A percentile compares a stretch with the other conserved stretches of the same genome.
phyloP scores from a whole-genome alignment of 1,140 invertebrate genomes.

The Drosophila leontia region DNA sequence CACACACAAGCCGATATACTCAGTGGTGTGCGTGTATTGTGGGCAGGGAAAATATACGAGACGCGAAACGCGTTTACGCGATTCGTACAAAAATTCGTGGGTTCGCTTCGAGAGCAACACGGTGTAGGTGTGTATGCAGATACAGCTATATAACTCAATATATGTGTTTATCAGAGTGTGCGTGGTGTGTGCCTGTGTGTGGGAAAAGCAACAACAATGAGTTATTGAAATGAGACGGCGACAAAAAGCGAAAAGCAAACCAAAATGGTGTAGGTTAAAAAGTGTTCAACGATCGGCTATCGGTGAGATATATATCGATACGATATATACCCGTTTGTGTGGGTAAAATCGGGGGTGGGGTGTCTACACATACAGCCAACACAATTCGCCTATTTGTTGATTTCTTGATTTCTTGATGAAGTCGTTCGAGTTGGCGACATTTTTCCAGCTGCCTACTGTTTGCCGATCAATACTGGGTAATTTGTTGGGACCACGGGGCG shows the following conservation, averaged over 20 bases:
- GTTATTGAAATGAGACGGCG: slow-evolving; percentile 77
- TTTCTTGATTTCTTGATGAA: slow-evolving; percentile 72
- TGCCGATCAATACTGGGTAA: slow-evolving; percentile 4
- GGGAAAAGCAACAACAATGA: slow-evolving; percentile 71
- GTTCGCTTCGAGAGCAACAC: slow-evolving; percentile 36
- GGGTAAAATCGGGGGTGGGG: slow-evolving; percentile 4
- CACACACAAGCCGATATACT: slow-evolving; percentile 31
- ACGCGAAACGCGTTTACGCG: slow-evolving; percentile 84
- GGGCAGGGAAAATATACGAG: slow-evolving; percentile 85
- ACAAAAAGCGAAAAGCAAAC: slow-evolving; percentile 58
- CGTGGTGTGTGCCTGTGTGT: slow-evolving; percentile 34
- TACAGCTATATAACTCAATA: slow-evolving; percentile 17
- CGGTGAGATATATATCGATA: slow-evolving; percentile 10
- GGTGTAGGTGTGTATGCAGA: slow-evolving; percentile 72
- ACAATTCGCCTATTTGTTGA: slow-evolving; percentile 57
- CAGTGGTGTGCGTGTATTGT: slow-evolving; percentile 76
- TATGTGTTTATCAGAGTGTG: slow-evolving; percentile 17
- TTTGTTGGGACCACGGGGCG: slow-evolving; percentile 19
- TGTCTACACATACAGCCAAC: slow-evolving; percentile 33
- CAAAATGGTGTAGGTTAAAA: slow-evolving; percentile 77
- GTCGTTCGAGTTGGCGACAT: slow-evolving; percentile 55
- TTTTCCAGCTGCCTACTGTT: slow-evolving; percentile 26
- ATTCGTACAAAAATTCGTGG: slow-evolving; percentile 83
- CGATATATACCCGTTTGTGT: background rate
- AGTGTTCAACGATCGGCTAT: slow-evolving; percentile 43